Evolutionary conservation across 2,888 invertebrate species (phyloP).

Genomic region (Ectemnius cavifrons): DNA sequence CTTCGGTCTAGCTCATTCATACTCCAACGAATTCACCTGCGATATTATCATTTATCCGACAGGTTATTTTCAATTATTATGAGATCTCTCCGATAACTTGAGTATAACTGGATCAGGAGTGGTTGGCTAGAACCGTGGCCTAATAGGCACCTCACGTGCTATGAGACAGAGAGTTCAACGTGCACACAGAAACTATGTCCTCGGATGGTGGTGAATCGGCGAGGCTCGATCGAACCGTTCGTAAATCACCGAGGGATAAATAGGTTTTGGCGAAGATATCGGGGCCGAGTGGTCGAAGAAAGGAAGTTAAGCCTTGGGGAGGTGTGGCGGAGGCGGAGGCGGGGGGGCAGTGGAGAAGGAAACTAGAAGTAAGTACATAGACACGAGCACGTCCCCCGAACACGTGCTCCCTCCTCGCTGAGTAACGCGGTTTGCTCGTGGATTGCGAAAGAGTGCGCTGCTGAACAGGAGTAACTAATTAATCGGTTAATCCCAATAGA

Average conservation of each 20-base stretch:
- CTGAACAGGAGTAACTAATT: slow-evolving; percentile 55
- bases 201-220: slow-evolving; percentile 22
- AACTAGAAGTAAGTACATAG: slow-evolving; percentile 43
- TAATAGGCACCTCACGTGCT: slow-evolving; percentile 68
- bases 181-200: slow-evolving; percentile 67
- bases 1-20: not conserved
- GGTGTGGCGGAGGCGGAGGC: not conserved
- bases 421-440: slow-evolving; percentile 12
- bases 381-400: slow-evolving; percentile 48
- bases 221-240: not conserved
- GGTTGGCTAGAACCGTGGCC: slow-evolving; percentile 28
- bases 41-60: not conserved
- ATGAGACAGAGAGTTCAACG: slow-evolving; percentile 69
- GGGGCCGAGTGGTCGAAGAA: slow-evolving; percentile 36
- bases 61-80: slow-evolving; percentile 7
- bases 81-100: slow-evolving; percentile 34
- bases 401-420: not conserved
- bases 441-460: slow-evolving; percentile 63
- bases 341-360: slow-evolving; percentile 19
- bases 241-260: slow-evolving; percentile 10
- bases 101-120: not conserved
- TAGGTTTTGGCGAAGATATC: slow-evolving; percentile 21
- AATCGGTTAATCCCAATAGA: slow-evolving; percentile 53
- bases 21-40: not conserved
- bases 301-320: slow-evolving; percentile 26